Evolutionary conservation across 2,888 invertebrate species (phyloP), one percentile per base, ranked within the genome.

Genomic region (Halictus ligatus): DNA sequence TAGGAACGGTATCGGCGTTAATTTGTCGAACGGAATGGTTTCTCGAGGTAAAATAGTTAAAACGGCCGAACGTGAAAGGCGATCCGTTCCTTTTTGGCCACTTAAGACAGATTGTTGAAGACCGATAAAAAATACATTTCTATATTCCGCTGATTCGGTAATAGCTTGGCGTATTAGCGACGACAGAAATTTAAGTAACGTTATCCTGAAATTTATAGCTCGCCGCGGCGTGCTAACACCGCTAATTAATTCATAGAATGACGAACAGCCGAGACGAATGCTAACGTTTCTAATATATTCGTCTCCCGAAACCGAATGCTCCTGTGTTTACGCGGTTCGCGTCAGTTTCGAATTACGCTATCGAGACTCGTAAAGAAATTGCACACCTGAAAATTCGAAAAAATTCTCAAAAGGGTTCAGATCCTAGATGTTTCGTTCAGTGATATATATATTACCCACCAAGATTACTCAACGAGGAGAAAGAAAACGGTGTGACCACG

Each of bases 231-330:
- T 48, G 43, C 46, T 43, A 7, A 73, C 29, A 35, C 7, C 6
- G n/a, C 40, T 77, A 75, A 78, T 83, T 83, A 78, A 78, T 84
- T 84, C 74, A 75, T 84, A 71, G 35, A 74, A 35, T 12, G 18
- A 29, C 60, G 21, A 21, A 69, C 35, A 6, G n/a, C 18, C 40
- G 2, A 54, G 54, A 18, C 40, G 74, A 50, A 46, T 43, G 4
- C 75, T 54, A 25, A 50, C 35, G 48, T 54, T 78, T 43, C 67
- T 35, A 54, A 74, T n/a, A 7, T 74, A 29, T 29, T 18, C 29
- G 21, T 8, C 10, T 10, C 29, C 21, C 3, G 29, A 4, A 48
- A 67, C 35, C 7, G 21, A 40, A 35, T 15, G 12, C 64, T 64
- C 29, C 1, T 40, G 40, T 18, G 8, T 69, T 40, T 40, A 21